These are phyloP conservation scores for Brachyhypopomus gauderio DNA, from an alignment of 2,113 vertebrate genomes.

Conservation along the genomic window DNA sequence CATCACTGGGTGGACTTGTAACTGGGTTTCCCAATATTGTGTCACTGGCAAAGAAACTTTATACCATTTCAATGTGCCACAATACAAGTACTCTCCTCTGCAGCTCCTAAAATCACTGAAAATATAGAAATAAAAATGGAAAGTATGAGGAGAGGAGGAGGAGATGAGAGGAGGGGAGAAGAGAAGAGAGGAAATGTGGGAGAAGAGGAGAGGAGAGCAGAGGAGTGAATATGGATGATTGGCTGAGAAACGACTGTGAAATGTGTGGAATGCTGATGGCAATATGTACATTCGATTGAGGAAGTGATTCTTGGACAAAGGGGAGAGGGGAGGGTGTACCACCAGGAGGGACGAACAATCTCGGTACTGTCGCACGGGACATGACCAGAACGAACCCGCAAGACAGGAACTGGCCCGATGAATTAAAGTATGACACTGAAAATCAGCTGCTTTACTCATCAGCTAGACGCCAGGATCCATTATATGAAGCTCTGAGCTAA, in stretches of 20 bases:
- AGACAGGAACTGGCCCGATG: conserved; percentile 51
- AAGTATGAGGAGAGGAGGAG: background rate
- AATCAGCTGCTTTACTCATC: conserved; percentile 63
- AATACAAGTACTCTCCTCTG: background rate
- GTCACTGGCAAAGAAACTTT: background rate
- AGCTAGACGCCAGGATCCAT: conserved; percentile 1
- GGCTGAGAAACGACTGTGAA: background rate
- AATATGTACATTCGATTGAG: conserved; percentile 23
- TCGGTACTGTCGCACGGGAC: conserved; percentile 37
- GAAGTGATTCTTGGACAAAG: conserved; percentile 20
- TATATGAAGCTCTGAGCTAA: conserved; percentile 18
- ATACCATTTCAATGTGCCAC: background rate
- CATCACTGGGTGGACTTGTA: too few relatives aligned
- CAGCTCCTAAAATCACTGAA: conserved; percentile 7
- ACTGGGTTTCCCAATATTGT: too few relatives aligned
- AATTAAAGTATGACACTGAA: conserved; percentile 62
- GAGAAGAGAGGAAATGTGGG: background rate
- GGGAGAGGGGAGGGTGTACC: conserved; percentile 21
- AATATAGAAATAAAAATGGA: background rate
- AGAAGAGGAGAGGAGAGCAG: background rate
- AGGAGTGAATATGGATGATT: background rate
- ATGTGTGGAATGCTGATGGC: conserved; percentile 18
- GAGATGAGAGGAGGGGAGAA: background rate
- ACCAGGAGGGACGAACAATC: conserved; percentile 28
- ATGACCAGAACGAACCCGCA: conserved; percentile 49